phyloP scores from a whole-genome alignment of 2,888 invertebrate genomes.

The Luperina nickerlii region DNA sequence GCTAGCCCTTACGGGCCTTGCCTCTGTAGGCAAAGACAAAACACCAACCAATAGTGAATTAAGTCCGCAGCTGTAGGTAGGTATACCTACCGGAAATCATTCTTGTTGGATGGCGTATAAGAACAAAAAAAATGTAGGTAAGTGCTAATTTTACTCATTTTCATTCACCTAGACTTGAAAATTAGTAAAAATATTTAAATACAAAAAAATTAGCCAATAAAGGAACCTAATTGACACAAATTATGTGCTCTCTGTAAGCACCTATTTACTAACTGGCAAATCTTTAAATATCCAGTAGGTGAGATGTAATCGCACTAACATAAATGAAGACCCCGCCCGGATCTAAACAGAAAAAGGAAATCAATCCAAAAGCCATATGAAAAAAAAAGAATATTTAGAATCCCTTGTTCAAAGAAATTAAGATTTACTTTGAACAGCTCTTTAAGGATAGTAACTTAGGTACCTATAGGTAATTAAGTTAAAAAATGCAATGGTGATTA shows the following conservation, averaged over 20 bases:
- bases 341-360: not conserved
- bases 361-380: not conserved
- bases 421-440: not conserved
- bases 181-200: no score
- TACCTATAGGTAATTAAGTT: not conserved
- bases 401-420: not conserved
- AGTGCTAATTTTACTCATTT: not conserved
- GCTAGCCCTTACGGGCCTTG: not conserved
- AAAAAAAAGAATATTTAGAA: not conserved
- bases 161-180: not conserved
- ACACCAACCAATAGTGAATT: not conserved
- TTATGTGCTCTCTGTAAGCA: not conserved
- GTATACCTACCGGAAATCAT: not conserved
- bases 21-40: not conserved
- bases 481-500: not conserved
- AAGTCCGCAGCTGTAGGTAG: no score
- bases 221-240: no score
- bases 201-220: no score
- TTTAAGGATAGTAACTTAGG: not conserved
- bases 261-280: not conserved
- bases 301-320: not conserved
- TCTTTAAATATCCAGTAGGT: not conserved
- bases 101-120: not conserved
- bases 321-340: not conserved
- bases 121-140: not conserved